These are phyloP conservation scores for Drosophila teissieri DNA, from an alignment of 1,140 invertebrate species.

Conservation along the genomic window DNA sequence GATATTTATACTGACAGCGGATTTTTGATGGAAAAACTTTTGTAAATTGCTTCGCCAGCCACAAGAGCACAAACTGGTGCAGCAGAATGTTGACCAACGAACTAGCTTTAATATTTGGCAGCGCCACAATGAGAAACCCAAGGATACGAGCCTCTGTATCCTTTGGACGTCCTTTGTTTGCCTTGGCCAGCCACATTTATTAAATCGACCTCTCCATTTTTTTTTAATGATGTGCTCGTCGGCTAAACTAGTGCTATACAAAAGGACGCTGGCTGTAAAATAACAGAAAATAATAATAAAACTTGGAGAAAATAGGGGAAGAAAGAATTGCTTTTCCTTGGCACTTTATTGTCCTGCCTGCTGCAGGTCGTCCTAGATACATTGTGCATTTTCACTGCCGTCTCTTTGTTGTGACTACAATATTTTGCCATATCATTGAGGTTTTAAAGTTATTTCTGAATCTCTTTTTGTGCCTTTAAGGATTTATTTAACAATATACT, in stretches of 20 bases:
- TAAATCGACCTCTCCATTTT: conserved; percentile 75
- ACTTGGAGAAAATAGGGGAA: conserved; percentile 14
- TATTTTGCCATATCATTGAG: conserved; percentile 15
- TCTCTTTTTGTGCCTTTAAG: neutral
- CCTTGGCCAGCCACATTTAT: conserved; percentile 67
- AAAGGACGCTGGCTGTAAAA: conserved; percentile 38
- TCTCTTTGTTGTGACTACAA: conserved; percentile 39
- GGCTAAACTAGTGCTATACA: conserved; percentile 21
- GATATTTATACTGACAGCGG: conserved; percentile 84
- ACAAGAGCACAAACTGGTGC: conserved; percentile 24
- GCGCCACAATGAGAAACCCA: conserved; percentile 22
- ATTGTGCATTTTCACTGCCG: conserved; percentile 51
- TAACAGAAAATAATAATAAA: conserved; percentile 58
- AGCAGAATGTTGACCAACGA: conserved; percentile 35
- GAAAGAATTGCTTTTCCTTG: conserved; percentile 44
- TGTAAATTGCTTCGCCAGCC: conserved; percentile 80
- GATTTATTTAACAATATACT: neutral
- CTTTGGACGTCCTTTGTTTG: conserved; percentile 38
- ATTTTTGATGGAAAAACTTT: conserved; percentile 85
- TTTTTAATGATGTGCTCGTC: conserved; percentile 70
- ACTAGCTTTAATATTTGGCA: conserved; percentile 55
- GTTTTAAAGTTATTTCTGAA: conserved; percentile 18
- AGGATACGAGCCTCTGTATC: conserved; percentile 35
- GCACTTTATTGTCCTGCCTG: conserved; percentile 50
- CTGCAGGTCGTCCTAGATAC: conserved; percentile 46